These are phyloP conservation scores for Chiroxiphia lanceolata DNA, from an alignment of 2,797 vertebrate species.

Conservation along the genomic window DNA sequence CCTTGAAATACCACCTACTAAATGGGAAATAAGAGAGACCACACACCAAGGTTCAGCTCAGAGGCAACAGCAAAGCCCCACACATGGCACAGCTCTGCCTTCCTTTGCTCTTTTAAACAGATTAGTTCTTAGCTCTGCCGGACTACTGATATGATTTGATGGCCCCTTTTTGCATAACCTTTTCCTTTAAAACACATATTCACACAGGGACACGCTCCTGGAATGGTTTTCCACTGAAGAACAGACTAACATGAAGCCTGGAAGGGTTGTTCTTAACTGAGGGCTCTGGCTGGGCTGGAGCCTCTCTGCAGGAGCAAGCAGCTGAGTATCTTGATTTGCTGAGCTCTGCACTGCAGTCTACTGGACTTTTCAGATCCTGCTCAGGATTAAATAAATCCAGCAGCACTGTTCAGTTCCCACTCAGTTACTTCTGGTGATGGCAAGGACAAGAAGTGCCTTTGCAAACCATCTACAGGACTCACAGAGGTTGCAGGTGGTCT, in stretches of 20 bases:
- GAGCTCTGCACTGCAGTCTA: not conserved
- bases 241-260: not conserved
- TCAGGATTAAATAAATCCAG: not conserved
- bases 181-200: not conserved
- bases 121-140: not conserved
- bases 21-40: not conserved
- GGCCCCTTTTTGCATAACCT: not conserved
- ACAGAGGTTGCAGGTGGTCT: not conserved
- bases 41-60: slow-evolving; percentile 2
- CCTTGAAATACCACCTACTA: not conserved
- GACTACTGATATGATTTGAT: not conserved
- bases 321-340: not conserved
- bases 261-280: not conserved
- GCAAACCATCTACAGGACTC: not conserved
- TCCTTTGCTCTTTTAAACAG: not conserved
- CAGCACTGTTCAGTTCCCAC: not conserved
- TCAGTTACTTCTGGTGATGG: not conserved
- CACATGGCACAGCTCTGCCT: not conserved
- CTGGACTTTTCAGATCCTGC: not conserved
- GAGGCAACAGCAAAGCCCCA: not conserved
- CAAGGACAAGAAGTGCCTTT: not conserved
- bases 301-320: not conserved
- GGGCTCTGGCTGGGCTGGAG: not conserved
- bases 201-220: not conserved
- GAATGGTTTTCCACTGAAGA: not conserved